These are phyloP conservation scores for Drosophila neocordata DNA, from an alignment of 1,140 invertebrate species.

Conservation along the genomic window DNA sequence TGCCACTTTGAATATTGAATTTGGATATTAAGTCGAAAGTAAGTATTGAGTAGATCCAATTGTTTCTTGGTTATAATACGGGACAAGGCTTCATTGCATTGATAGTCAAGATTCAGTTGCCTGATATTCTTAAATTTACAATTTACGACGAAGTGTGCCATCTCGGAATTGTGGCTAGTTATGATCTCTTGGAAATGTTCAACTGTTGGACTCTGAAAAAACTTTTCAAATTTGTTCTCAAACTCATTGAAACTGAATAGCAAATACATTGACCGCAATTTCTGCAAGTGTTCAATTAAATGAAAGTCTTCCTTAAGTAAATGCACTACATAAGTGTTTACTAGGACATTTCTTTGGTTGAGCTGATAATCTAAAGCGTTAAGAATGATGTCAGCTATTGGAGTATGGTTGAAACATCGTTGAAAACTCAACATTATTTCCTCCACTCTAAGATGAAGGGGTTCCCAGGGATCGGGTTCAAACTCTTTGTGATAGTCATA, in stretches of 20 bases:
- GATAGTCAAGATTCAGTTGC: background rate
- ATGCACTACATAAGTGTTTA: background rate
- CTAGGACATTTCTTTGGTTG: background rate
- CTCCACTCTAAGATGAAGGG: background rate
- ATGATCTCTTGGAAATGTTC: background rate
- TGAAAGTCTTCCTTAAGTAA: background rate
- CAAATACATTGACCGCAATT: background rate
- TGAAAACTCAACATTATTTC: conserved; percentile 19
- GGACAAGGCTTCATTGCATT: background rate
- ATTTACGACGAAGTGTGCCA: background rate
- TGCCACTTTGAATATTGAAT: background rate
- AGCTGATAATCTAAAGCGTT: background rate
- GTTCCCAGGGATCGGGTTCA: background rate
- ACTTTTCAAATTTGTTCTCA: background rate
- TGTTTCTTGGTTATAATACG: background rate
- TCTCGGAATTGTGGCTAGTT: background rate
- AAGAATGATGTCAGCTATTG: conserved; percentile 5
- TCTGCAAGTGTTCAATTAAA: background rate
- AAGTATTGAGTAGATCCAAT: background rate
- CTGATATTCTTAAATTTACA: background rate
- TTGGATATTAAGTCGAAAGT: background rate
- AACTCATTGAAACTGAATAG: background rate
- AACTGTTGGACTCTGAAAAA: background rate
- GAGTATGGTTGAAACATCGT: conserved; percentile 22
- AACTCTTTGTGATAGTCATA: conserved; percentile 35